Base-by-base conservation (phyloP, 1,140 invertebrate genomes). In the Philopotamus ludificatus region DNA sequence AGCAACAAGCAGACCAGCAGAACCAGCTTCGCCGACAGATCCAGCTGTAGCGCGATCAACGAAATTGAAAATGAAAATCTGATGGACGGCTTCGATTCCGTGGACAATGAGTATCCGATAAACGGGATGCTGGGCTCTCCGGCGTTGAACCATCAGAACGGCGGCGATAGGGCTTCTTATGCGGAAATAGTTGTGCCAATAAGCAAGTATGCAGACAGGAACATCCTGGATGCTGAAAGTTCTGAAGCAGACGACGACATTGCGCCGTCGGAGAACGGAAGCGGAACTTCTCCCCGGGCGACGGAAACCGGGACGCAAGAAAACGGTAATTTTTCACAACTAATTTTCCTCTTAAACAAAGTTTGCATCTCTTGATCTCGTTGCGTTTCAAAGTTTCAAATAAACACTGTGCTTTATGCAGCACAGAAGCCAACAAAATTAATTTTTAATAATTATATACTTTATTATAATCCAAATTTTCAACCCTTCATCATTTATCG, bases 1-100 rank as follows among this genome's bases (percentile, higher is more conserved):
- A 73, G 77, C 51, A 81, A 81, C 65, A 75, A 77, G 21, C 79
- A 80, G 61, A 77, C 51, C 47, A 70, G 68, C 15, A 26, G 68
- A 25, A 59, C 64, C 1, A 70, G 68, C 15, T 70, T 66, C 20
- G 64, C 64, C 10, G 68, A 70, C 50, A 51, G 68, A 28, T 70
- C 68, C 2, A 70, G 68, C 49, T 70, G 68, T 58, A 70, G 68
- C 55, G 68, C 68, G 9, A 70, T 70, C 15, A 70, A 70, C 55
- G 68, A 70, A 28, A 70, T 70, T 12, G 68, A 70, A 58, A 70
- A 66, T 28, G 68, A 70, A 51, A 60, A 60, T 44, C n/a, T 66
- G 8, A 66, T 65, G 20, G 68, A 70, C 25, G 61, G 44, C 3
- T 60, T 64, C 12, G 64, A 70, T 2, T 42, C 28, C 28, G 34